Base-by-base conservation (phyloP, 2,888 invertebrate species). In the Muschampia plurimacula region DNA sequence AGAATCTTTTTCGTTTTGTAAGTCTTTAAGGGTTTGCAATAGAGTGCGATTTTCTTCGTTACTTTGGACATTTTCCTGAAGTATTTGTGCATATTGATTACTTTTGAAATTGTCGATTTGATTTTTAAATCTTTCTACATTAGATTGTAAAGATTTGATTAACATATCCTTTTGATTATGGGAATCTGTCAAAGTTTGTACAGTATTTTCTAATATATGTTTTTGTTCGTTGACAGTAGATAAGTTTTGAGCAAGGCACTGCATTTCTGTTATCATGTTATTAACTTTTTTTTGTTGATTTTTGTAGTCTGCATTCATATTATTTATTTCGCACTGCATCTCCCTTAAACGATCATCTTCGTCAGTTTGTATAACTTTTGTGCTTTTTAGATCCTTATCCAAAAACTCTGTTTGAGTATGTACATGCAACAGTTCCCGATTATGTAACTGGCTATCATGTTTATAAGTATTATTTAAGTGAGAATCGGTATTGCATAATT, bases 31-130 rank as follows among this genome's bases (percentile, higher is more conserved):
- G 13, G 89, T 85, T 46, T 83, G 75, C 52, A 95, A 74, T 72
- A 95, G 86, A 36, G 86, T 83, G 74, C 94, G 92, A 46, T 89
- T 90, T 79, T 95, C 93, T 74, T 93, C 90, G 60, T 82, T 84
- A 32, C 86, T 81, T n/a, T 83, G 84, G 65, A 89, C 85, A 62
- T 85, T 85, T 15, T 78, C 79, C 74, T 83, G 82, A 65, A 77
- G 82, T 36, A 76, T 81, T 78, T 89, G 83, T n/a, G 73, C 64
- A 1, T 75, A 70, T 76, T 84, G 86, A 69, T 69, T 74, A 44
- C 75, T 79, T 80, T 85, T 88, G 1, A 84, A 76, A 13, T 80
- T 81, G 69, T 79, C 79, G 4, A 86, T 77, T 83, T 86, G 84
- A 74, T 76, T 85, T 81, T 76, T 89, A 78, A 86, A 83, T 55